Evolutionary conservation across 2,888 invertebrate species (phyloP).

Genomic region (Dinocampus coccinellae): DNA sequence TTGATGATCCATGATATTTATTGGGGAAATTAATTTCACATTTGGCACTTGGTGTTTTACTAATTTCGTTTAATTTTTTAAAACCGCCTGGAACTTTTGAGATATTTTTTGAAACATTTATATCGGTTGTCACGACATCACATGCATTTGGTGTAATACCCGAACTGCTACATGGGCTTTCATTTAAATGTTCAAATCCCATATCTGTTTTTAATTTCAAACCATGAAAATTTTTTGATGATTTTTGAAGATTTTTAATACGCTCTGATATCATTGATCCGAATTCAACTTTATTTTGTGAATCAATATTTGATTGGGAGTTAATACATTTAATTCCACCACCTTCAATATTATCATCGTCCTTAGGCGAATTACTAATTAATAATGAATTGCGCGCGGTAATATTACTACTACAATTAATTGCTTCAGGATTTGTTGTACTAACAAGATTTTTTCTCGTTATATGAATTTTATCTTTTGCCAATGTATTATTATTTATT

Average conservation of each 20-base stretch:
- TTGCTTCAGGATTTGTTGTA: conserved; percentile 76
- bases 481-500: conserved; percentile 50
- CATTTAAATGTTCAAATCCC: conserved; percentile 57
- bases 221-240: conserved; percentile 59
- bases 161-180: conserved; percentile 54
- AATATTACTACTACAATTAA: conserved; percentile 68
- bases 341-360: conserved; percentile 4
- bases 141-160: conserved; percentile 27
- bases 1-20: conserved; percentile 15
- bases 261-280: neutral
- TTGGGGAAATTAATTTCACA: neutral
- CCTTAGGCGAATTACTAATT: conserved; percentile 24
- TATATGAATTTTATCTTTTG: conserved; percentile 71
- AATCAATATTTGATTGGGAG: neutral
- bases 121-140: conserved; percentile 13
- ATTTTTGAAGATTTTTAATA: conserved; percentile 51
- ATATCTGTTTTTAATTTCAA: conserved; percentile 57
- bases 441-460: conserved; percentile 75
- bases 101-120: neutral
- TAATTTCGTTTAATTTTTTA: neutral
- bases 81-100: neutral
- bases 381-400: conserved; percentile 57
- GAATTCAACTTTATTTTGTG: neutral
- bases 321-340: neutral
- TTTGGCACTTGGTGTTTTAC: neutral